A percentile compares a stretch with the other conserved stretches of the same genome.
Conservation (phyloP, 2,888 invertebrate species). For the Tenthredo distinguenda region DNA sequence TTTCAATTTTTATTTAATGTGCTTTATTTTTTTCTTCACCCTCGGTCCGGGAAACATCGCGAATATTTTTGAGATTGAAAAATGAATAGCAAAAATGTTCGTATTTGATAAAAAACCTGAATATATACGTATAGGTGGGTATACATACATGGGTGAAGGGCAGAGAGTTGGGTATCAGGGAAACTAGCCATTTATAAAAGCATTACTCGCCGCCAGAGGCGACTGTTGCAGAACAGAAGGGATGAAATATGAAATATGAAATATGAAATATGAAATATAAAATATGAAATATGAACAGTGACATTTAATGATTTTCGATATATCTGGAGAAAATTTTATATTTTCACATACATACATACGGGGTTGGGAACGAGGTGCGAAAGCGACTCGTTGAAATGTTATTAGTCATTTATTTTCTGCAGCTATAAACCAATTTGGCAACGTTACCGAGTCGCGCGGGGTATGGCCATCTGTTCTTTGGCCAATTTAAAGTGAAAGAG, state of each 20-base stretch:
- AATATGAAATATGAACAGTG: conserved; percentile 43
- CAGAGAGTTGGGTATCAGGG: neutral
- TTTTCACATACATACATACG: neutral
- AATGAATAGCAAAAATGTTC: neutral
- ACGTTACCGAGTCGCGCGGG: neutral
- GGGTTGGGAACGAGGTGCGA: neutral
- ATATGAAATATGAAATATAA: conserved; percentile 6
- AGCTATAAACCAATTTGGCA: conserved; percentile 6
- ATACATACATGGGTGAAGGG: neutral
- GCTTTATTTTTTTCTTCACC: neutral
- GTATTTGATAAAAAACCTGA: neutral
- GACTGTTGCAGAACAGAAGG: conserved; percentile 18
- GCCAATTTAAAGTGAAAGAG: neutral
- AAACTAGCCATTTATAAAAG: conserved; percentile 27
- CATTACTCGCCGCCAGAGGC: conserved; percentile 30
- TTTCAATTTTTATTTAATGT: neutral
- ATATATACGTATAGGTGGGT: neutral
- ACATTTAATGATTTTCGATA: conserved; percentile 44
- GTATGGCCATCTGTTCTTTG: conserved; percentile 8
- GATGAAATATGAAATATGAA: conserved; percentile 28
- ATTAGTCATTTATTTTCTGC: conserved; percentile 32
- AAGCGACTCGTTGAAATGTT: conserved; percentile 14
- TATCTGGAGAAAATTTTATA: conserved; percentile 1
- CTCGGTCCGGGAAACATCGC: neutral
- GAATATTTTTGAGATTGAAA: neutral